phyloP scores from a whole-genome alignment of 2,113 vertebrate species.

The Oophaga pumilio region DNA sequence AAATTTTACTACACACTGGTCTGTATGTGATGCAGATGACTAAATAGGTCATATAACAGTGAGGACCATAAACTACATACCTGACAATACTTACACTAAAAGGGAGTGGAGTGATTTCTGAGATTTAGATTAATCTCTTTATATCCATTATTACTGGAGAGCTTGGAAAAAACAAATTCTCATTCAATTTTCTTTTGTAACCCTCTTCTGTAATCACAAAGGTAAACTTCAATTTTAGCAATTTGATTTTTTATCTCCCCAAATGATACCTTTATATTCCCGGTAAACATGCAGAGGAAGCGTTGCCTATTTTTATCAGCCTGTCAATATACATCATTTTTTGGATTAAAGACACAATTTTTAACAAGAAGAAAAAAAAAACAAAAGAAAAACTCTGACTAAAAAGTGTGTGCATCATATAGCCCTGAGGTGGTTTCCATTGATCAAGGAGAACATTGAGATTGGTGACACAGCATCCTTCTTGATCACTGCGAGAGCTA shows the following conservation, averaged over 20 bases:
- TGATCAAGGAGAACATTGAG: no score
- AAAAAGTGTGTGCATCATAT: no score
- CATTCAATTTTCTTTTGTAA: background rate
- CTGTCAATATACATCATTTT: no score
- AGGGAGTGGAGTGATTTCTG: background rate
- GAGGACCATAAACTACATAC: background rate
- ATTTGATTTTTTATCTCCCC: background rate
- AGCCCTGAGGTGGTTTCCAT: no score
- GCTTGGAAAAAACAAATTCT: background rate
- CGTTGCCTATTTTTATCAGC: no score
- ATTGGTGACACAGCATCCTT: no score
- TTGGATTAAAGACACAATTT: no score
- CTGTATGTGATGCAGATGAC: constrained; percentile 1
- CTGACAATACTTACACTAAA: background rate
- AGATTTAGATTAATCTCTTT: background rate
- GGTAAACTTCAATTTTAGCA: background rate
- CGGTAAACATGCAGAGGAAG: no score
- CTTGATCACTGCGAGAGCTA: no score
- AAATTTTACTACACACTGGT: constrained; percentile 40
- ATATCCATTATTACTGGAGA: background rate
- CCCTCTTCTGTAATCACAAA: background rate
- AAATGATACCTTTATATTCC: background rate
- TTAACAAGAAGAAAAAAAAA: no score
- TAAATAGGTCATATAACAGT: constrained; percentile 45
- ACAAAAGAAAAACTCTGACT: no score